phyloP scores from a whole-genome alignment of 2,797 vertebrate genomes.

The Acanthurus tractus region DNA sequence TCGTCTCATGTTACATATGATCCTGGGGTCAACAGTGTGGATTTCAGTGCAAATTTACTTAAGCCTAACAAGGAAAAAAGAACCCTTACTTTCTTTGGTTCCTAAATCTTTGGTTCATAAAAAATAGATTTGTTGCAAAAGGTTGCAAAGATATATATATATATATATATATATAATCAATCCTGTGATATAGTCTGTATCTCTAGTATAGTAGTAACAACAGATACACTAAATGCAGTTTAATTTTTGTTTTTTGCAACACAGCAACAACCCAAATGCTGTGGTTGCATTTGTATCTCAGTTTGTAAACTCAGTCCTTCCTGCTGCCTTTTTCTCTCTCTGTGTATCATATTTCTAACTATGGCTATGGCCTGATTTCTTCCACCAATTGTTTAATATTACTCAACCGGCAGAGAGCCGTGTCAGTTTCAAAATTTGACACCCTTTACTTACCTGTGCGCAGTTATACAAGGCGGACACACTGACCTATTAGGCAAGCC shows the following conservation, averaged over 20 bases:
- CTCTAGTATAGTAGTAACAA: not conserved
- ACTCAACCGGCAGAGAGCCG: conserved; percentile 45
- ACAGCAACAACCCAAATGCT: not conserved
- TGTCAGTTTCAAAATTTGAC: conserved; percentile 65
- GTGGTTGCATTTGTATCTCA: not conserved
- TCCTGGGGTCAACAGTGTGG: conserved; percentile 16
- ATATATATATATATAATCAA: not conserved
- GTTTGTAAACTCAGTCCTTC: conserved; percentile 24
- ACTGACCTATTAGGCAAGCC: conserved; percentile 4
- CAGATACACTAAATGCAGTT: not conserved
- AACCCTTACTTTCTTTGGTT: not conserved
- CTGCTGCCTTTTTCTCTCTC: conserved; percentile 21
- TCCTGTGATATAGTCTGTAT: not conserved
- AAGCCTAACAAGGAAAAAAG: not conserved
- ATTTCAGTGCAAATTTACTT: conserved; percentile 6
- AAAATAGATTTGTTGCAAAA: not conserved
- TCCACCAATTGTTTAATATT: conserved; percentile 59
- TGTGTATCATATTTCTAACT: conserved; percentile 48
- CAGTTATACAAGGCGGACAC: conserved; percentile 48
- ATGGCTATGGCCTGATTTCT: conserved; percentile 55
- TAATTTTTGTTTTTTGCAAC: not conserved
- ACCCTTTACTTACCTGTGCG: conserved; percentile 36
- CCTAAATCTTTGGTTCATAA: not conserved
- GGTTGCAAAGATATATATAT: not conserved
- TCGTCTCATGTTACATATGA: conserved; percentile 38